Evolutionary conservation across 2,797 vertebrate genomes (phyloP), one percentile per base, ranked within the genome.

Genomic region (Sebastes matsubarae): DNA sequence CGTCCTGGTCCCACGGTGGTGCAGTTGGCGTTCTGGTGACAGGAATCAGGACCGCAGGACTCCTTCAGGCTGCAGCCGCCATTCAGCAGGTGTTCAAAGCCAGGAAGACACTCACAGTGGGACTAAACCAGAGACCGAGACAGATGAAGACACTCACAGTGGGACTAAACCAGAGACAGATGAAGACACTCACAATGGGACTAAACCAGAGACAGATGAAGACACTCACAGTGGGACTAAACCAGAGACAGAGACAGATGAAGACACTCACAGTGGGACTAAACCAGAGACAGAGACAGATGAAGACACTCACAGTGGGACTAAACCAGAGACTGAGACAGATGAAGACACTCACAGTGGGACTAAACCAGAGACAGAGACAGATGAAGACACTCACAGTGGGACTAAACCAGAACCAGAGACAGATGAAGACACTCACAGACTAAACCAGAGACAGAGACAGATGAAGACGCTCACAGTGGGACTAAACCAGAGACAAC

Each of bases 11-110:
- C 88, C 3, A 89, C 11, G 0, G 95, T 97, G 69, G 75, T 86
- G 14, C 98, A 99, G 79, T 93, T 93, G 24, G 98, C 98, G 9
- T 97, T 92, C 88, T 82, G 93, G 82, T 97, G 95, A 77, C 98
- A 99, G 25, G 95, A 96, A 74, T 93, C 93, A 0, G 94, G 95
- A 81, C 85, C 79, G 89, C 98, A 99, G 46, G 86, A 8, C 1
- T 98, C 92, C 0, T 0, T 92, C 81, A 97, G 73, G 32, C 89
- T 93, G 92, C 98, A 99, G 82, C 95, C 86, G 55, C 95, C 95
- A 0, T 91, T 76, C 2, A 89, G 38, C 75, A 96, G 94, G 20
- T 85, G 83, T 0, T 73, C 92, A 42, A 96, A 98, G 8, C 98
- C 96, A n/a, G 96, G 87, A 71, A 95, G 95, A 93, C 98, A 99